Conservation (phyloP, 2,797 vertebrate species). For the Melanotaenia pygmaea region DNA sequence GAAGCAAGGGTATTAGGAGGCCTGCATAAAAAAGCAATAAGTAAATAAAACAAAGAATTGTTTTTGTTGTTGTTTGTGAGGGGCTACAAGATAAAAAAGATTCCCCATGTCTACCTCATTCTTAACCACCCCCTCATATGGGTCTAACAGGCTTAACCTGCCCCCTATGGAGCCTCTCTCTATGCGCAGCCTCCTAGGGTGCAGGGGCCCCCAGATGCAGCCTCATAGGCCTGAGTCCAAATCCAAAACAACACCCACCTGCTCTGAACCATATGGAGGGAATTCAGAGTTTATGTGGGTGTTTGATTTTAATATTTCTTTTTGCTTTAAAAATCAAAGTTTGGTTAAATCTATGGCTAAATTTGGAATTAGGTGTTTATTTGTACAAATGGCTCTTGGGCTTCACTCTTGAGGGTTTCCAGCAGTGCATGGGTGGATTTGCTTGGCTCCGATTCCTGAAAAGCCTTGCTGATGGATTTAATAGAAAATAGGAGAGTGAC, state of each 20-base stretch:
- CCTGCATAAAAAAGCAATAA: constrained; percentile 23
- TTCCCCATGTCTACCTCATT: constrained; percentile 38
- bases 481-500: neutral
- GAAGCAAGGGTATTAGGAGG: constrained; percentile 48
- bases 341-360: neutral
- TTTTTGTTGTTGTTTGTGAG: constrained; percentile 13
- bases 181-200: constrained; percentile 42
- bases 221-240: constrained; percentile 32
- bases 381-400: neutral
- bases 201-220: constrained; percentile 39
- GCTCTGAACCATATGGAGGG: constrained; percentile 36
- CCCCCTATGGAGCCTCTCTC: constrained; percentile 56
- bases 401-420: neutral
- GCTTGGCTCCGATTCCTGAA: neutral
- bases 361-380: neutral
- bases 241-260: constrained; percentile 38
- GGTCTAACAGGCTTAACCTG: constrained; percentile 70
- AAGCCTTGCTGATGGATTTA: neutral
- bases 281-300: constrained; percentile 45
- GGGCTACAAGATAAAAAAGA: constrained; percentile 35
- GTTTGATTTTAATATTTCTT: constrained; percentile 33
- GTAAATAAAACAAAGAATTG: constrained; percentile 34
- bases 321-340: neutral
- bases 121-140: constrained; percentile 30
- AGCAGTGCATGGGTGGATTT: neutral